phyloP scores from a whole-genome alignment of 2,113 vertebrate genomes.

The Aegotheles bennettii region DNA sequence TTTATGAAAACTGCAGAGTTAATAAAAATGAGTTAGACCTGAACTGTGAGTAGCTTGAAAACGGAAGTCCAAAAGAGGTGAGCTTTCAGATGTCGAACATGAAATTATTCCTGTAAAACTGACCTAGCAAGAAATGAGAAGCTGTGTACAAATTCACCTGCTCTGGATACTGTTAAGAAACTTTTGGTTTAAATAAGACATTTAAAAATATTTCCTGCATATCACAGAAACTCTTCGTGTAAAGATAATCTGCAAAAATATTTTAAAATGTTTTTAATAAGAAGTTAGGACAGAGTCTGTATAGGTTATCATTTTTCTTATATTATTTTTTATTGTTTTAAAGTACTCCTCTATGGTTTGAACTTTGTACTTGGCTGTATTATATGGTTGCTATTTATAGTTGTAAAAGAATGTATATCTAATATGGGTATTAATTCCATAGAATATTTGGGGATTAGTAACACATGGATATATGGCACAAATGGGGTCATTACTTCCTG shows the following conservation, averaged over 20 bases:
- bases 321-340: neutral
- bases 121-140: neutral
- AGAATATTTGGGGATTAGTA: neutral
- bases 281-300: neutral
- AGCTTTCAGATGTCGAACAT: neutral
- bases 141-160: neutral
- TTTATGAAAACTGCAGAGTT: too few relatives aligned
- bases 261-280: neutral
- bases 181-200: neutral
- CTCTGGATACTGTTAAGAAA: neutral
- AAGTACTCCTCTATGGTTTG: neutral
- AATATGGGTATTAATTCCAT: neutral
- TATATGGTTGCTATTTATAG: neutral
- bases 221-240: neutral
- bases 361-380: neutral
- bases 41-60: neutral
- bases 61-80: neutral
- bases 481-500: neutral
- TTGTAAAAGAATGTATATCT: neutral
- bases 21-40: constrained; percentile 37
- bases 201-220: neutral
- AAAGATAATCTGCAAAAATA: neutral
- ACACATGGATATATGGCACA: neutral
- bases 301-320: too few relatives aligned
- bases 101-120: constrained; percentile 20